These are phyloP conservation scores for Caranx ignobilis DNA, from an alignment of 2,113 vertebrate genomes.

Conservation along the genomic window DNA sequence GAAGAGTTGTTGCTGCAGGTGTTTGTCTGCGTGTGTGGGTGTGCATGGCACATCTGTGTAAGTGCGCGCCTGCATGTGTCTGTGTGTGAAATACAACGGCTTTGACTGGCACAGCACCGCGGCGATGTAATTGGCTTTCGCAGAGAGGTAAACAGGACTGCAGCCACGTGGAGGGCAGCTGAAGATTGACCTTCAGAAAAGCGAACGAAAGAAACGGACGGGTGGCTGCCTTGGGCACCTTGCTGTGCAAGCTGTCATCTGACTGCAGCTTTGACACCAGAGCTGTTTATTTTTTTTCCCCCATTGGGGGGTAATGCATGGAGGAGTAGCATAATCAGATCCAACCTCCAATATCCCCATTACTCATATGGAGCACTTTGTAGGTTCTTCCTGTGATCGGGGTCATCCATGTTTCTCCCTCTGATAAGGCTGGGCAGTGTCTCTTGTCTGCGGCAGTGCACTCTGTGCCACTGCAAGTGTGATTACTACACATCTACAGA, in stretches of 20 bases:
- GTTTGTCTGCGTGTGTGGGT: conserved; percentile 62
- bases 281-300: conserved; percentile 41
- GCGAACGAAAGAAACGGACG: conserved; percentile 40
- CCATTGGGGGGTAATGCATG: background rate
- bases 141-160: conserved; percentile 80
- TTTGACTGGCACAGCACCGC: conserved; percentile 61
- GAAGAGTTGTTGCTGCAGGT: conserved; percentile 70
- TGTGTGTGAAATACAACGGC: conserved; percentile 64
- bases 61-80: conserved; percentile 59
- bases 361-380: conserved; percentile 72
- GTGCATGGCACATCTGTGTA: conserved; percentile 43
- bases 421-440: conserved; percentile 80
- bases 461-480: conserved; percentile 61
- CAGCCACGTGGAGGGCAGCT: conserved; percentile 73
- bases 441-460: conserved; percentile 65
- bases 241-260: conserved; percentile 74
- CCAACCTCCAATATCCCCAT: conserved; percentile 55
- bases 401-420: conserved; percentile 79
- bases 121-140: conserved; percentile 83
- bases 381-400: conserved; percentile 69
- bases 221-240: conserved; percentile 75
- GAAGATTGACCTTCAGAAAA: conserved; percentile 85
- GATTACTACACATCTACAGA: conserved; percentile 73
- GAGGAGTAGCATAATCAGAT: conserved; percentile 75
- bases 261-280: conserved; percentile 51